These are phyloP conservation scores for Drosophila subpulchrella DNA, from an alignment of 1,140 invertebrate species.

Conservation along the genomic window DNA sequence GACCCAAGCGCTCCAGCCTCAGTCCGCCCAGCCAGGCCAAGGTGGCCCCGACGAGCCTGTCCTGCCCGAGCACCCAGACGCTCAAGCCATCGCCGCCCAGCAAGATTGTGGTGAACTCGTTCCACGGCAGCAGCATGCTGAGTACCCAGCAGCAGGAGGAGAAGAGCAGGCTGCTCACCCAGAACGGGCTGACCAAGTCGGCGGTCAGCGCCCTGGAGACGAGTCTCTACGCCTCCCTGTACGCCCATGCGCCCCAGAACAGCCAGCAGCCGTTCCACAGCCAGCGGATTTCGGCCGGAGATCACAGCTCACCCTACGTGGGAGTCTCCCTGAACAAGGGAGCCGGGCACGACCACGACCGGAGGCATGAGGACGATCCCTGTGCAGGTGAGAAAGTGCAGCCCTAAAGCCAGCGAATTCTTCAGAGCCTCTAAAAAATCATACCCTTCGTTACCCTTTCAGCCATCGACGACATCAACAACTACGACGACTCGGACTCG, in stretches of 20 bases:
- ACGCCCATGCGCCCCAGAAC: conserved; percentile 45
- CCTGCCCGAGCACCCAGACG: conserved; percentile 49
- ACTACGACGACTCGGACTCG: conserved; percentile 77
- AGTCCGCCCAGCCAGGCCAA: conserved; percentile 36
- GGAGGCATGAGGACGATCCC: conserved; percentile 70
- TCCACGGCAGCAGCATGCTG: conserved; percentile 79
- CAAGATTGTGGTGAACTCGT: conserved; percentile 82
- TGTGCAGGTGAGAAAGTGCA: conserved; percentile 52
- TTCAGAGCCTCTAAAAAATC: too few species aligned
- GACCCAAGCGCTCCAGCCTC: conserved; percentile 46
- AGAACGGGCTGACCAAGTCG: conserved; percentile 80
- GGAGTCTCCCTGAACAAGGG: conserved; percentile 73
- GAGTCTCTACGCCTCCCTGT: conserved; percentile 74
- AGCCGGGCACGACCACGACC: conserved; percentile 30
- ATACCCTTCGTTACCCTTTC: background rate
- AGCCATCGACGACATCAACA: conserved; percentile 79
- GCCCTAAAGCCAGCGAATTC: too few species aligned
- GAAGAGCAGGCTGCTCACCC: conserved; percentile 73
- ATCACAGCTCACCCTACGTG: conserved; percentile 52
- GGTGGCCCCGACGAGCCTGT: conserved; percentile 17
- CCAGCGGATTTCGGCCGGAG: conserved; percentile 41
- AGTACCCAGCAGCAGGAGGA: conserved; percentile 72
- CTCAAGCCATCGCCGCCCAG: conserved; percentile 51
- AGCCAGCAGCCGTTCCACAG: conserved; percentile 21
- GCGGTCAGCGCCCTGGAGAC: conserved; percentile 76